These are phyloP conservation scores for Pachyseris speciosa DNA, from an alignment of 64 coral and sea anemone species.

Conservation along the genomic window DNA sequence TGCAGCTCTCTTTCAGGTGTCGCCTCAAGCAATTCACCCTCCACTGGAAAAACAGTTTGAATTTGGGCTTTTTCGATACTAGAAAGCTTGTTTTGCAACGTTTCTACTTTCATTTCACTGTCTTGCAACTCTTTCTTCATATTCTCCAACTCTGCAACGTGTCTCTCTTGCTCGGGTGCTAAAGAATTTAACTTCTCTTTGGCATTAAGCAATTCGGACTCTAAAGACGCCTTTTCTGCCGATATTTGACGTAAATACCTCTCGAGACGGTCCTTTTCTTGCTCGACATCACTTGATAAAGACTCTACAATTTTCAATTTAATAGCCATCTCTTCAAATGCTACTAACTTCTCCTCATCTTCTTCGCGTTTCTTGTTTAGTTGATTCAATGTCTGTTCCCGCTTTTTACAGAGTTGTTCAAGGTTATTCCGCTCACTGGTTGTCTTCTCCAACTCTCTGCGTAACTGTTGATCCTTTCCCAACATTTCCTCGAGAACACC, in stretches of 20 bases:
- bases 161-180: not conserved
- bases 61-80: not conserved
- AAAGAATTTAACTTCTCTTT: not conserved
- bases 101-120: not conserved
- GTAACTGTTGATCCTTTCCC: not conserved
- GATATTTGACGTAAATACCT: not conserved
- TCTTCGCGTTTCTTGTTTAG: not conserved
- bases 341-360: not conserved
- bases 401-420: not conserved
- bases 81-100: not conserved
- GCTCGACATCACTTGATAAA: not conserved
- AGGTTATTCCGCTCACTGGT: not conserved
- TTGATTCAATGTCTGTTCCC: not conserved
- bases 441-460: not conserved
- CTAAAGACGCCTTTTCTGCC: not conserved
- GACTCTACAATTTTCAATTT: not conserved
- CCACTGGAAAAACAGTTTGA: not conserved
- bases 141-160: not conserved
- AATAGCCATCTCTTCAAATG: not conserved
- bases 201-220: not conserved
- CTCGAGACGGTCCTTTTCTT: not conserved
- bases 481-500: not conserved
- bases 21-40: not conserved
- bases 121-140: conserved; percentile 12
- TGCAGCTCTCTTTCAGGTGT: not conserved